Evolutionary conservation across 2,888 invertebrate species (phyloP), one percentile per base, ranked within the genome.

Genomic region (Drosophila pseudotakahashii): DNA sequence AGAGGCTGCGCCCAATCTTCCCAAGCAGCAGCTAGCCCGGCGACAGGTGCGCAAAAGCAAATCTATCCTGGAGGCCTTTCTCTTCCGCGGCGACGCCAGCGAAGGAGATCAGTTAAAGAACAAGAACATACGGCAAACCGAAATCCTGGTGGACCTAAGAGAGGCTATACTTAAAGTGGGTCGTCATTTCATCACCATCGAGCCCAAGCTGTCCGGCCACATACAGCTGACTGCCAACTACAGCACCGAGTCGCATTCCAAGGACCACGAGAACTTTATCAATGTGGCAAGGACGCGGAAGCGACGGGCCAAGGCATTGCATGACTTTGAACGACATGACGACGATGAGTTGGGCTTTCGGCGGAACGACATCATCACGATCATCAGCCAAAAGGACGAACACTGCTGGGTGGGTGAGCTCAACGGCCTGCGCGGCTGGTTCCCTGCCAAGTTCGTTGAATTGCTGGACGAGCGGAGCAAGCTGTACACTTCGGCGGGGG

Each of bases 391-490:
- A 90, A 97, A 98, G 92, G 99, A 99, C 93, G 99, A 99, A 90
- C 98, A 99, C 91, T 99, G 99, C 92, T 99, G 99, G 99, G 96
- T 99, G 77, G 99, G 99, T 6, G 99, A 99, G 92, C 92, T 99
- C 51, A 99, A 99, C 93, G 99, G 99, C 0, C 93, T 98, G 51
- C 94, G 97, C 91, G 97, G 98, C 44, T 99, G 98, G 98, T 99
- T 99, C 92, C 98, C 98, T 26, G 98, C 98, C 2, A 97, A 98
- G 93, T 98, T 98, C 93, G 98, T 99, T 0, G 97, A 98, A 92
- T 93, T 99, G 48, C 93, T 99, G 48, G 99, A 99, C 92, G 99
- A 99, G 93, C 93, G 98, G 71, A 97, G 97, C 91, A 98, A 98
- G 89, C 94, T 95, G 84, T 98, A 98, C 88, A 97, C 97, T 57